Evolutionary conservation across 2,888 invertebrate genomes (phyloP), one percentile per base, ranked within the genome.

Genomic region (Arrhopalites spinosus): DNA sequence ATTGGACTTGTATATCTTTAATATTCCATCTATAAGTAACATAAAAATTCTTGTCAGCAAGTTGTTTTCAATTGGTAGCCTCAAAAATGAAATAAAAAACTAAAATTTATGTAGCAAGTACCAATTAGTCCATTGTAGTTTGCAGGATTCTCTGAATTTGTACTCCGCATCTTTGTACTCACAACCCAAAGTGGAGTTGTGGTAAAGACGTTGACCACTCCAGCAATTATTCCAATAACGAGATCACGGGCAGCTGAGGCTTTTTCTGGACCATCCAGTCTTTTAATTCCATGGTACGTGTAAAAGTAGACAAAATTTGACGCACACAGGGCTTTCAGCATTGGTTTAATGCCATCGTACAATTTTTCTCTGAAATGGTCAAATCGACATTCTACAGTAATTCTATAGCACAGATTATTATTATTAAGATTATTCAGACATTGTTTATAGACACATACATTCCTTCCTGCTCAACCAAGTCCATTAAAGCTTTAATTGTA

Each of bases 251-350:
- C 81, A 1, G 93, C 91, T 61, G 89, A 89, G 82, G 80, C 64
- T 13, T 89, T 89, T 73, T 86, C 85, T 15, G 50, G 85, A 83
- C 43, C 85, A 86, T 25, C 77, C 61, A 74, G 74, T 78, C 53
- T 43, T 84, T 94, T 92, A 56, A 96, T 87, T 23, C 92, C 92
- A 86, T 95, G 95, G 86, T 95, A 96, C 83, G 93, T 90, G 86
- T 96, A 96, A 85, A 96, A 96, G 85, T 96, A 96, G n/a, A 96
- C 92, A 87, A 96, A 96, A 86, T 95, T 95, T 67, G 95, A 95
- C 78, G 92, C 90, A 82, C 94, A 95, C 3, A 95, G 87, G 79
- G 93, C 93, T 83, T 93, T 90, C 64, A 96, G 87, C 5, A 94
- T 94, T 13, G 96, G 94, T 45, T 91, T 87, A 72, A 95, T 87